phyloP scores from a whole-genome alignment of 2,113 vertebrate species.

The Picathartes gymnocephalus region DNA sequence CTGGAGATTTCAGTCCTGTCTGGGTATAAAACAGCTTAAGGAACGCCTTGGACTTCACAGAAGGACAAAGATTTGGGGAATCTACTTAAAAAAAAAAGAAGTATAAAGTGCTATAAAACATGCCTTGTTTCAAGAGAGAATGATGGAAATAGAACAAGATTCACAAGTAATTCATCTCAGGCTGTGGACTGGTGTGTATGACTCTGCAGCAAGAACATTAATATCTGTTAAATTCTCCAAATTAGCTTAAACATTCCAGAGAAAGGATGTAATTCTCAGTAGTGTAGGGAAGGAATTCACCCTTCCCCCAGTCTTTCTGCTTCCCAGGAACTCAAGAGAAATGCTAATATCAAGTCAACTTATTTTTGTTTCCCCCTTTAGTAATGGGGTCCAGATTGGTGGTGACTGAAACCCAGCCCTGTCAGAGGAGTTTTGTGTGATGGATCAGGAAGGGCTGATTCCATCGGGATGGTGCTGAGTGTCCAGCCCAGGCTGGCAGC shows the following conservation, averaged over 20 bases:
- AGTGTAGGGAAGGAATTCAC: constrained; percentile 38
- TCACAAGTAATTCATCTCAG: constrained; percentile 38
- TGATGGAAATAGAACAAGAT: constrained; percentile 21
- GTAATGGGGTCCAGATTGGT: not conserved
- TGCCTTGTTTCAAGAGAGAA: not conserved
- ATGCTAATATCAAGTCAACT: not conserved
- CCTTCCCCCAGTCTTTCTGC: constrained; percentile 24
- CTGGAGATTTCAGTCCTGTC: not conserved
- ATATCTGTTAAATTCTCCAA: constrained; percentile 51
- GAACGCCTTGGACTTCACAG: not conserved
- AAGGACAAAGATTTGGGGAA: not conserved
- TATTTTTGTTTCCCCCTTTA: not conserved
- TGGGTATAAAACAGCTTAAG: not conserved
- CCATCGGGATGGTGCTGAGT: not conserved
- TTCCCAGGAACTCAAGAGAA: not conserved
- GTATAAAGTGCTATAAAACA: not conserved
- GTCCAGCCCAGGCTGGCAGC: not conserved
- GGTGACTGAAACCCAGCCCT: rapidly evolving
- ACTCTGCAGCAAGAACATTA: constrained; percentile 1
- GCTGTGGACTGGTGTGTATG: not conserved
- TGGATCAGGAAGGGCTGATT: not conserved
- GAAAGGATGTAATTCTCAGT: constrained; percentile 52
- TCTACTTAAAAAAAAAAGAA: not conserved
- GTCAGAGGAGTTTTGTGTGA: not conserved
- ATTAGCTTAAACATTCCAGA: constrained; percentile 57